Evolutionary conservation across 2,888 invertebrate species (phyloP), one percentile per base, ranked within the genome.

Genomic region (Ochlodes sylvanus): DNA sequence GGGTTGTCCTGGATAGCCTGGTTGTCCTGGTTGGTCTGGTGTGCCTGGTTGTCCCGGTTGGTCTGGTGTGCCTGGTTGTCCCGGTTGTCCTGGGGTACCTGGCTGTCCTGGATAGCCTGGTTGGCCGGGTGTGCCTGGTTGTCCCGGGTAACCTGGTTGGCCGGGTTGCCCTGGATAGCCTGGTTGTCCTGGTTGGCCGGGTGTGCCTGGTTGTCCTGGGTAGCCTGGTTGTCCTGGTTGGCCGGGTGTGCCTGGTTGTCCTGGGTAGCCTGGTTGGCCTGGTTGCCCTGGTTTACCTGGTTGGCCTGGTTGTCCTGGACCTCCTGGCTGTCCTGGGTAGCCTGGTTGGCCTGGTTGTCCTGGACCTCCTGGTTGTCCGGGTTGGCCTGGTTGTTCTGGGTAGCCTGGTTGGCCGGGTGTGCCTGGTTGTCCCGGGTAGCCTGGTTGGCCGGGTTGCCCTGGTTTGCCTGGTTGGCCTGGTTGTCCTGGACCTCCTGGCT

Each of bases 301-400:
- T 0, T 74, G 73, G 71, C 71, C 75, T 7, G 75, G 77, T n/a
- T 63, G 14, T 6, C 76, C 75, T 42, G 74, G 73, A 14, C 71
- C 70, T 6, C 79, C 68, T 21, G 82, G 80, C 75, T 78, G 14
- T 10, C 54, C 81, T 6, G 80, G 79, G 5, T 74, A 70, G 77
- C 70, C 82, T 77, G 14, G 92, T 2, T 44, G 66, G 1, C 77
- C 79, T 0, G 75, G 71, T 14, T 71, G 92, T 5, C 74, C 82
- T 2, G 76, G 76, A 0, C 73, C 14, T 0, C 88, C 88, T 12
- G 94, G 94, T 1, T 64, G 83, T 92, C 70, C 84, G 89, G 78
- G 95, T 17, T 81, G 87, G 9, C 76, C 81, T 1, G 77, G 54
- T 3, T 54, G 1, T 1, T 27, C 54, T 19, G 27, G 54, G 21